Percentiles rank a stretch among this genome's conserved stretches.
Conservation (phyloP, 2,888 invertebrate species). For the Empis livida region DNA sequence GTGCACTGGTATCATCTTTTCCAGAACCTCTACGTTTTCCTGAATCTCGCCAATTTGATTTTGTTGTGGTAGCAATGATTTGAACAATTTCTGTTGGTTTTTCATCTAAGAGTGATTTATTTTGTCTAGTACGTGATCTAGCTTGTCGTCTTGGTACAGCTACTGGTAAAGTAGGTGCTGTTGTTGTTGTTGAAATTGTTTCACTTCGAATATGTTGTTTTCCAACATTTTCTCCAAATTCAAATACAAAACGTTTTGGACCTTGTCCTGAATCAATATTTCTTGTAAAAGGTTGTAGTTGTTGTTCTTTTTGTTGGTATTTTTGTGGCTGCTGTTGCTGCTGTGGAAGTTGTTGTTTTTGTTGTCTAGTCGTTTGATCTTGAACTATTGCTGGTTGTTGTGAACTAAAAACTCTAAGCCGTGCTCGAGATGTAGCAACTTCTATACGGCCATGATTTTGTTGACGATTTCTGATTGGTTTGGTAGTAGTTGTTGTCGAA, state of each 20-base stretch:
- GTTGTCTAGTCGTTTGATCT: not conserved
- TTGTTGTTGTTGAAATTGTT: constrained; percentile 3
- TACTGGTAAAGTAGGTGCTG: not conserved
- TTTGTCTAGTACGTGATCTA: not conserved
- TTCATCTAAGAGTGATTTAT: constrained; percentile 1
- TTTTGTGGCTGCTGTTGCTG: not conserved
- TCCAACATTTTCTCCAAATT: too few relatives aligned
- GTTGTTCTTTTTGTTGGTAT: not conserved
- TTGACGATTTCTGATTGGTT: not conserved
- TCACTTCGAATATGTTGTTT: not conserved
- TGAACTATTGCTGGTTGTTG: not conserved
- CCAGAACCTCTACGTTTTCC: constrained; percentile 7
- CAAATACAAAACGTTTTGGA: too few relatives aligned
- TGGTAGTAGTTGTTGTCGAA: not conserved
- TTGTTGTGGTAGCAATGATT: constrained; percentile 12
- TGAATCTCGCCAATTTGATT: constrained; percentile 12
- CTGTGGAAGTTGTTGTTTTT: constrained; percentile 2
- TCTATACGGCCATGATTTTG: not conserved
- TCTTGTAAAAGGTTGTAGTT: not conserved
- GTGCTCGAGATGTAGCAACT: not conserved
- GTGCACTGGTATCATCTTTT: not conserved
- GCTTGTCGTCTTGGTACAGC: not conserved
- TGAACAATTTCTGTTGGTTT: constrained; percentile 10
- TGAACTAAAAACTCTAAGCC: not conserved
- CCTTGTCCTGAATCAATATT: too few relatives aligned